These are phyloP conservation scores for Phataginus tetradactyla DNA, from an alignment of 2,797 vertebrate species.

Conservation along the genomic window DNA sequence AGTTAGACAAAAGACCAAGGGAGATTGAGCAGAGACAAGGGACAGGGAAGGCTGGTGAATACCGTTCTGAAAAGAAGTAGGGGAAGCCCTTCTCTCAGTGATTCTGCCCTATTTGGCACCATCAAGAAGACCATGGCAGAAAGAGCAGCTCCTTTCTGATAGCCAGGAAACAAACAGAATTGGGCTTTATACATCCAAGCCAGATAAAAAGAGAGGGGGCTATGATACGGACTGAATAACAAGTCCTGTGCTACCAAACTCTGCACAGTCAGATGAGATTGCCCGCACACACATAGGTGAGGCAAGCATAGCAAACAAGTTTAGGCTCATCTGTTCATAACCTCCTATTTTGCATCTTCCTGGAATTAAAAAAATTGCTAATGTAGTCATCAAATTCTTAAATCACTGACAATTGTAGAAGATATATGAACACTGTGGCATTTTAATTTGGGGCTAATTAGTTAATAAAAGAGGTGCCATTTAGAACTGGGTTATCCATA, in stretches of 20 bases:
- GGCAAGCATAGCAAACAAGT: not conserved
- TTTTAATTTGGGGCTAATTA: conserved; percentile 65
- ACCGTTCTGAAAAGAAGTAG: not conserved
- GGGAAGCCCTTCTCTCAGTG: not conserved
- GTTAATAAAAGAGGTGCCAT: conserved; percentile 52
- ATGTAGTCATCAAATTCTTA: conserved; percentile 64
- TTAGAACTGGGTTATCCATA: not conserved
- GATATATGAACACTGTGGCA: conserved; percentile 48
- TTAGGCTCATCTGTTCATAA: not conserved
- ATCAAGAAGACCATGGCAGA: not conserved
- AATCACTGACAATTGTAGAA: conserved; percentile 41
- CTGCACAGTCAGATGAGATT: not conserved
- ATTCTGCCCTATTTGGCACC: not conserved
- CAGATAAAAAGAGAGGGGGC: not conserved
- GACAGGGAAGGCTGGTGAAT: conserved; percentile 15
- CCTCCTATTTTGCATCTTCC: conserved; percentile 35
- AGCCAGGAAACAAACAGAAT: not conserved
- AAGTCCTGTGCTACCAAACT: not conserved
- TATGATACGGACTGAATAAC: not conserved
- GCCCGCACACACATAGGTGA: not conserved
- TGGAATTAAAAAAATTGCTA: conserved; percentile 62
- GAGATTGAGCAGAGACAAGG: not conserved
- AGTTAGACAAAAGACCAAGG: not conserved
- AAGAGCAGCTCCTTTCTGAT: conserved; percentile 6
- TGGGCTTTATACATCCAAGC: not conserved